Evolutionary conservation across 2,113 vertebrate species (phyloP), one percentile per base, ranked within the genome.

Genomic region (Cynopterus brachyotis): DNA sequence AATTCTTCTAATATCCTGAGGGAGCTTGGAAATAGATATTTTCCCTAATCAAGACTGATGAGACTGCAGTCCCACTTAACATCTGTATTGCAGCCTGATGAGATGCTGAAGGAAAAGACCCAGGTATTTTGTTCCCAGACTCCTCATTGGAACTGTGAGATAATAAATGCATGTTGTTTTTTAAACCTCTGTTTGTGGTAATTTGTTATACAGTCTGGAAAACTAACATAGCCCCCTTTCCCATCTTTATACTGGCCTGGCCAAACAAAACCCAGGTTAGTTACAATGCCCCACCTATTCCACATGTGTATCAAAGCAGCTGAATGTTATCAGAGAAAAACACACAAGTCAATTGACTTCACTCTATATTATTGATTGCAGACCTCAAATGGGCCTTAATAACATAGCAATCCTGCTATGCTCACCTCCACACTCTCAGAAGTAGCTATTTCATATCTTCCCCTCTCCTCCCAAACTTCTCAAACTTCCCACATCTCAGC

Each of bases 281-380:
- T 55, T 81, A 88, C 13, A 83, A n/a, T 80, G 40, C 32, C 40
- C 9, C 6, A 42, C 69, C 79, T 69, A 80, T 10, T 32, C 30
- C 22, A 17, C 69, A 72, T n/a, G 73, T 40, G 26, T 37, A 67
- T 75, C 45, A 75, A 57, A 91, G 28, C 11, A 50, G 30, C 66
- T 76, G 35, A 94, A 87, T 91, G 13, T 32, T 82, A 60, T 45
- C 75, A 76, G 40, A 94, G 67, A 82, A 91, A 87, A 28, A 17
- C 66, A 92, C 59, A 85, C 20, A 76, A 72, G 32, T 57, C 86
- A 69, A 60, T 69, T 83, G 6, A 93, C 93, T 96, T 84, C 53
- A 78, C 40, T 84, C 69, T 84, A 45, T 78, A 45, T 59, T 67
- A 87, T 53, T 76, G 82, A 80, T 66, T 81, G 37, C 45, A 73